Percentiles rank a stretch among this genome's conserved stretches.
phyloP scores from a whole-genome alignment of 2,113 vertebrate genomes.

The Hymenochirus boettgeri region DNA sequence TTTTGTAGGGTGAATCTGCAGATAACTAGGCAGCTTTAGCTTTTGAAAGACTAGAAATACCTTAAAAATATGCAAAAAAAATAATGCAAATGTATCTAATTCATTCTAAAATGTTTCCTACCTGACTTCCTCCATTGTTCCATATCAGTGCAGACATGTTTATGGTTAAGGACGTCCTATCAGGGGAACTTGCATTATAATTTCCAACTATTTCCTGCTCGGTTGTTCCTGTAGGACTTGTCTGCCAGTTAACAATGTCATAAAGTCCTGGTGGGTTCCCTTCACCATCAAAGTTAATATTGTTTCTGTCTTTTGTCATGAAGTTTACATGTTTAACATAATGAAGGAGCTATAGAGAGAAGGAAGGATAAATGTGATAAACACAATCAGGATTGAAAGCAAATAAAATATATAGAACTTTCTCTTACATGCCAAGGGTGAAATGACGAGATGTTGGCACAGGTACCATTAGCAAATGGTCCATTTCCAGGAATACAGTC shows the following conservation, averaged over 20 bases:
- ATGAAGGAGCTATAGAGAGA: slow-evolving; percentile 54
- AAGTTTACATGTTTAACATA: slow-evolving; percentile 56
- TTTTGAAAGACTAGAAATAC: no score
- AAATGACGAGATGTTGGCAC: not conserved
- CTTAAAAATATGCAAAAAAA: no score
- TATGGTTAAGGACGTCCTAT: not conserved
- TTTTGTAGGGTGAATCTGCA: no score
- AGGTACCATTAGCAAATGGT: not conserved
- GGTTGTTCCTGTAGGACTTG: not conserved
- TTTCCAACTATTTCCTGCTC: not conserved
- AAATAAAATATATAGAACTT: not conserved
- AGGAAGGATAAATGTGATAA: not conserved
- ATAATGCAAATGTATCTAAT: no score
- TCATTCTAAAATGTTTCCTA: no score
- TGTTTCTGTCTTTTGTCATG: slow-evolving; percentile 51
- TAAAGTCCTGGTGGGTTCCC: slow-evolving; percentile 24
- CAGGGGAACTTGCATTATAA: not conserved
- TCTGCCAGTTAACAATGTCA: slow-evolving; percentile 21
- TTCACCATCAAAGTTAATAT: slow-evolving; percentile 14
- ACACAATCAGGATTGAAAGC: not conserved
- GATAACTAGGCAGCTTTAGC: no score
- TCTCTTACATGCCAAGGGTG: slow-evolving; percentile 28
- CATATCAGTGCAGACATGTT: slow-evolving; percentile 12
- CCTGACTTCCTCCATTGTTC: slow-evolving; percentile 2
- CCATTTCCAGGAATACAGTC: not conserved